Evolutionary conservation across 2,888 invertebrate species (phyloP).

Genomic region (Epicampocera succincta): DNA sequence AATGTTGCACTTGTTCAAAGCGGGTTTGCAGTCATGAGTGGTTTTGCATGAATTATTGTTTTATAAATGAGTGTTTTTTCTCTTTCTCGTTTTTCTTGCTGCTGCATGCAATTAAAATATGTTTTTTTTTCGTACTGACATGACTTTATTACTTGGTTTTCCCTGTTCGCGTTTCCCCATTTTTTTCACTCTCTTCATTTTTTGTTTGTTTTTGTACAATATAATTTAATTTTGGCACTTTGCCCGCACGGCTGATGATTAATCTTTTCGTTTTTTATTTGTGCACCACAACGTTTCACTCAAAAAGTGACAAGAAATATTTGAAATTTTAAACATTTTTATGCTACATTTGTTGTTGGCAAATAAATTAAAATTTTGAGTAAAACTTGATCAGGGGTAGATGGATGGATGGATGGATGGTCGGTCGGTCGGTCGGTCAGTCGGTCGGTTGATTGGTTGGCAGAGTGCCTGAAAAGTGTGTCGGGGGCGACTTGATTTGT

Average conservation of each 20-base stretch:
- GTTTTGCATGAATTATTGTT: conserved; percentile 22
- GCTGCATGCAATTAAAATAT: conserved; percentile 13
- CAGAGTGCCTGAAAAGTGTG: conserved; percentile 25
- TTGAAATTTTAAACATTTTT: conserved; percentile 66
- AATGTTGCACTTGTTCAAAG: background rate
- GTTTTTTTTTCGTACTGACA: conserved; percentile 32
- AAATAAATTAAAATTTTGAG: conserved; percentile 16
- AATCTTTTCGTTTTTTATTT: conserved; percentile 44
- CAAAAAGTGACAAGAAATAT: conserved; percentile 54
- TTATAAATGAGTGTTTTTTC: conserved; percentile 6
- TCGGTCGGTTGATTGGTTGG: conserved; percentile 12
- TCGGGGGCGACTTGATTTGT: conserved; percentile 31
- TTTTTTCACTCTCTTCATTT: background rate
- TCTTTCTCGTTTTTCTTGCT: background rate
- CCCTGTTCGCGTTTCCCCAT: background rate
- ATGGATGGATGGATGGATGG: background rate
- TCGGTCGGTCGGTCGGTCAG: background rate
- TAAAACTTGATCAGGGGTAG: no score
- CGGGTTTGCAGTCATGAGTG: conserved; percentile 19
- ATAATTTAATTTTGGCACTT: conserved; percentile 60
- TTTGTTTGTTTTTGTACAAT: conserved; percentile 38
- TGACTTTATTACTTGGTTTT: conserved; percentile 28
- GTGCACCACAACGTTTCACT: conserved; percentile 39
- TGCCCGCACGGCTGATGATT: conserved; percentile 65
- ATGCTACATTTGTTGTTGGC: conserved; percentile 52